Percentiles rank a stretch among this genome's conserved stretches.
These are phyloP conservation scores for Orientallactaga bullata DNA, from an alignment of 2,113 vertebrate species.

Conservation along the genomic window DNA sequence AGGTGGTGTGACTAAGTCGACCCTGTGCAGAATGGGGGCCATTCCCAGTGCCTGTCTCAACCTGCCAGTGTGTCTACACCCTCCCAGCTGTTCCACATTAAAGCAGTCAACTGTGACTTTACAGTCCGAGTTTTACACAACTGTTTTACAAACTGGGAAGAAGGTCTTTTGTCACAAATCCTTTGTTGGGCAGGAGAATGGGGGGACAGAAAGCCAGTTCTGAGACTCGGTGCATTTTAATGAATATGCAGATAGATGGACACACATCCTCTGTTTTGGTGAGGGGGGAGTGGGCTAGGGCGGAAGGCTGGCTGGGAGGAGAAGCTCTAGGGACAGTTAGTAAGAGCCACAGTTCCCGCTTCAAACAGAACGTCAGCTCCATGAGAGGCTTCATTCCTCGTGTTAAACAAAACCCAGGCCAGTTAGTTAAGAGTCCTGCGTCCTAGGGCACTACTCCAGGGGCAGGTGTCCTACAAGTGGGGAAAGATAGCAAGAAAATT, in stretches of 20 bases:
- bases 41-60: constrained; percentile 91
- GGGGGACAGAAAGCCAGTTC: constrained; percentile 71
- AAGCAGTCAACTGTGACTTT: constrained; percentile 93
- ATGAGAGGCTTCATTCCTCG: constrained; percentile 29
- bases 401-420: constrained; percentile 52
- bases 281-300: constrained; percentile 1
- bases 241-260: constrained; percentile 81
- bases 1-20: constrained; percentile 99
- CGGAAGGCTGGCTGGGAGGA: constrained; percentile 21
- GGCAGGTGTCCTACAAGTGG: background rate
- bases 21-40: constrained; percentile 93
- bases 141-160: constrained; percentile 96
- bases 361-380: constrained; percentile 44
- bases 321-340: constrained; percentile 41
- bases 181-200: constrained; percentile 86
- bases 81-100: constrained; percentile 99
- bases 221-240: constrained; percentile 85
- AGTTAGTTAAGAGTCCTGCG: constrained; percentile 16
- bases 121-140: constrained; percentile 98
- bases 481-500: constrained; percentile 58
- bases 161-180: constrained; percentile 89
- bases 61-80: constrained; percentile 94
- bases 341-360: constrained; percentile 46
- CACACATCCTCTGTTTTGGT: constrained; percentile 43
- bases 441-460: constrained; percentile 53